phyloP scores from a whole-genome alignment of 2,113 vertebrate species.

The Variabilichromis moorii region DNA sequence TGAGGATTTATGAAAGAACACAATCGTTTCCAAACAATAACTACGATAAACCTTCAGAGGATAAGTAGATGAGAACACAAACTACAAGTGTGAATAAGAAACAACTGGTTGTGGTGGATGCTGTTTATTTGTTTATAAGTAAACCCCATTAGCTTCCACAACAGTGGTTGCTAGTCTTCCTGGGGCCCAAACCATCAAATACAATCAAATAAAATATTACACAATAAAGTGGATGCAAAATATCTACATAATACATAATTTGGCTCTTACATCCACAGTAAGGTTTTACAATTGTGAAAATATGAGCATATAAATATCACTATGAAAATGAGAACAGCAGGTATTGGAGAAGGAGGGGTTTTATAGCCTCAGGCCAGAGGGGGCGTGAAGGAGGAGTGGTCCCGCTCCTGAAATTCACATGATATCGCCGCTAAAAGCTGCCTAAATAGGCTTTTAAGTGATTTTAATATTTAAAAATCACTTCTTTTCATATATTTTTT shows the following conservation, averaged over 20 bases:
- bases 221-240: not conserved
- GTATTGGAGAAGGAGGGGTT: rapidly evolving
- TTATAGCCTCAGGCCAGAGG: not conserved
- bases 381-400: not conserved
- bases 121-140: not conserved
- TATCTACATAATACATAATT: not conserved
- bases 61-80: not conserved
- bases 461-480: not conserved
- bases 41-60: not conserved
- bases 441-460: not conserved
- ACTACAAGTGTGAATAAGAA: not conserved
- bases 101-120: not conserved
- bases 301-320: not conserved
- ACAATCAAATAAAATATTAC: not conserved
- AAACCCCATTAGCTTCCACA: not conserved
- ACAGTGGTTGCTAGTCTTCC: not conserved
- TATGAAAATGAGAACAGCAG: not conserved
- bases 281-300: not conserved
- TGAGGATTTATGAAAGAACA: not conserved
- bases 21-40: not conserved
- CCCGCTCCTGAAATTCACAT: not conserved
- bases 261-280: not conserved
- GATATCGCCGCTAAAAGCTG: rapidly evolving
- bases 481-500: not conserved
- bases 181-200: not conserved